Evolutionary conservation across 2,888 invertebrate genomes (phyloP).

Genomic region (Drosophila gaucha): DNA sequence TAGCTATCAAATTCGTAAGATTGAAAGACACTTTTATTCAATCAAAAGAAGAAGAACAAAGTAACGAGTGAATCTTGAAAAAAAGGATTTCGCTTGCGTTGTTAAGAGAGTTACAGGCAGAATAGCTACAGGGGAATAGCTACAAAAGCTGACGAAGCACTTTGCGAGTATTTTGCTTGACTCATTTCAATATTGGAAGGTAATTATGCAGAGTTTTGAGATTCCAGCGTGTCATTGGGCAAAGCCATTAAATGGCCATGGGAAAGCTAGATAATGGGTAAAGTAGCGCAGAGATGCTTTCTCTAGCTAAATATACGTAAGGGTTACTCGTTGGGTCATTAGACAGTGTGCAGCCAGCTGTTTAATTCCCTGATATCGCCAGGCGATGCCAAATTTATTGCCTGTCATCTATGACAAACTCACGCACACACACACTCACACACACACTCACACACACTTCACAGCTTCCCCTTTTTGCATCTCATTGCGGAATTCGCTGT

Average conservation of each 20-base stretch:
- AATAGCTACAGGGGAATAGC: background rate
- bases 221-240: slow-evolving; percentile 63
- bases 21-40: too few relatives aligned
- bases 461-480: slow-evolving; percentile 28
- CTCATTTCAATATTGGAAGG: slow-evolving; percentile 60
- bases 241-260: slow-evolving; percentile 52
- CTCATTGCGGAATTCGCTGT: slow-evolving; percentile 42
- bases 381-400: slow-evolving; percentile 44
- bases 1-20: background rate
- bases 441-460: background rate
- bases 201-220: slow-evolving; percentile 49
- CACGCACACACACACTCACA: too few relatives aligned
- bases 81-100: background rate
- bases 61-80: background rate
- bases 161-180: slow-evolving; percentile 18
- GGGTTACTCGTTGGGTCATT: slow-evolving; percentile 45
- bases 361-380: slow-evolving; percentile 44
- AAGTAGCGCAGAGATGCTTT: background rate
- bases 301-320: slow-evolving; percentile 15
- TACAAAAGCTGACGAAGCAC: slow-evolving; percentile 60
- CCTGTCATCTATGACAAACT: slow-evolving; percentile 35
- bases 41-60: background rate
- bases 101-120: background rate
- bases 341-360: slow-evolving; percentile 45
- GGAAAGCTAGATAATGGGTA: background rate